A percentile compares a stretch with the other conserved stretches of the same genome.
These are phyloP conservation scores for Festucalex cinctus DNA, from an alignment of 2,113 vertebrate species.

Conservation along the genomic window DNA sequence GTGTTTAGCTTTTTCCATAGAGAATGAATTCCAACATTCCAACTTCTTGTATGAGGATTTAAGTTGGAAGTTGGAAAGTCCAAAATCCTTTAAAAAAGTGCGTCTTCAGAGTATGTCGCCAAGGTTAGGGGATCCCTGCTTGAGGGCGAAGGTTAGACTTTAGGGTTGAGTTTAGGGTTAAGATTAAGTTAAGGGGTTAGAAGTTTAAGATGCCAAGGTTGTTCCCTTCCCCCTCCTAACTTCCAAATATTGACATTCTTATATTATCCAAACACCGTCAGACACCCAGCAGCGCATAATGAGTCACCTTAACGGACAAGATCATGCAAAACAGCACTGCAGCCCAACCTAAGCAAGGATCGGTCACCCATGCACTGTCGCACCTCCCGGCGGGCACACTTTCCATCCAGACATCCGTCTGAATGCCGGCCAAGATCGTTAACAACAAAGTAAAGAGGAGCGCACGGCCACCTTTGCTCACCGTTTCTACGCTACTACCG, in stretches of 20 bases:
- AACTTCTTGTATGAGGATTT: no score
- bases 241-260: conserved; percentile 42
- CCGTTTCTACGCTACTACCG: conserved; percentile 5
- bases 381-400: conserved; percentile 43
- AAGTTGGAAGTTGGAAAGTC: no score
- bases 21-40: no score
- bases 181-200: neutral
- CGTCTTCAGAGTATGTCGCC: no score
- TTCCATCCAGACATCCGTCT: conserved; percentile 65
- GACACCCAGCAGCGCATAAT: conserved; percentile 45
- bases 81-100: no score
- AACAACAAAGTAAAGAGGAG: conserved; percentile 40
- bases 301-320: conserved; percentile 61
- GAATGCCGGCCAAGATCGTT: conserved; percentile 55
- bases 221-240: conserved; percentile 8
- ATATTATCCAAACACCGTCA: conserved; percentile 57
- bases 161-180: no score
- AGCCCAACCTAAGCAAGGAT: conserved; percentile 64
- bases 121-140: no score
- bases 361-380: conserved; percentile 52
- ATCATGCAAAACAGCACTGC: conserved; percentile 64
- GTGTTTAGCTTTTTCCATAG: neutral
- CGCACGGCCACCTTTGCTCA: conserved; percentile 20
- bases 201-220: neutral
- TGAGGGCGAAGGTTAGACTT: no score